Conservation (phyloP, 2,113 vertebrate genomes). For the Chinchilla lanigera region DNA sequence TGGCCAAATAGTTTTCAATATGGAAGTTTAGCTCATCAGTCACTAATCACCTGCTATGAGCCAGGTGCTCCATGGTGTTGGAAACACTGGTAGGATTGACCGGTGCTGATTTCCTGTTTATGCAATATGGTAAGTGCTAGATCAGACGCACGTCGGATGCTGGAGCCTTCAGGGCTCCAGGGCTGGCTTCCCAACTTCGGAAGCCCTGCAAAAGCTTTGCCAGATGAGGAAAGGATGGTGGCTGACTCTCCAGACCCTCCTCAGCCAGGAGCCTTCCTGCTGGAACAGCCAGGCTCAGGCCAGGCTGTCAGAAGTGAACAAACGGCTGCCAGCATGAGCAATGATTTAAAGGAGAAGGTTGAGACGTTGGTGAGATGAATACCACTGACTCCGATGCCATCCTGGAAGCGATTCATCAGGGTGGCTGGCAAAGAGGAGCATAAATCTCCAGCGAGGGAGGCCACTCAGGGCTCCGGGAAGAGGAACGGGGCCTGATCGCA, state of each 20-base stretch:
- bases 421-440: constrained; percentile 31
- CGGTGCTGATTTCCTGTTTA: background rate
- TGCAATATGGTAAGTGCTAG: accelerated
- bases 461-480: background rate
- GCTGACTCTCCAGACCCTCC: background rate
- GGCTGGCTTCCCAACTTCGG: background rate
- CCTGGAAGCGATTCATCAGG: constrained; percentile 80
- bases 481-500: background rate
- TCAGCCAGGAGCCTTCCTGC: background rate
- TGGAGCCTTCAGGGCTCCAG: background rate
- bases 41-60: background rate
- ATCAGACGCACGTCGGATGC: background rate
- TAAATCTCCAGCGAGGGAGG: constrained; percentile 36
- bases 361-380: constrained; percentile 80
- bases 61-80: background rate
- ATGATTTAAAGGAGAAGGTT: constrained; percentile 75
- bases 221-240: background rate
- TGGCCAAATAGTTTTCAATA: background rate
- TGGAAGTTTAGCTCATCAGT: background rate
- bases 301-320: background rate
- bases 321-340: constrained; percentile 15
- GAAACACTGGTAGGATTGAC: background rate
- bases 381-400: constrained; percentile 46
- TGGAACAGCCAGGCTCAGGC: background rate
- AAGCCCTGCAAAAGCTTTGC: background rate